Evolutionary conservation across 2,797 vertebrate genomes (phyloP).

Genomic region (Eulemur albifrons): DNA sequence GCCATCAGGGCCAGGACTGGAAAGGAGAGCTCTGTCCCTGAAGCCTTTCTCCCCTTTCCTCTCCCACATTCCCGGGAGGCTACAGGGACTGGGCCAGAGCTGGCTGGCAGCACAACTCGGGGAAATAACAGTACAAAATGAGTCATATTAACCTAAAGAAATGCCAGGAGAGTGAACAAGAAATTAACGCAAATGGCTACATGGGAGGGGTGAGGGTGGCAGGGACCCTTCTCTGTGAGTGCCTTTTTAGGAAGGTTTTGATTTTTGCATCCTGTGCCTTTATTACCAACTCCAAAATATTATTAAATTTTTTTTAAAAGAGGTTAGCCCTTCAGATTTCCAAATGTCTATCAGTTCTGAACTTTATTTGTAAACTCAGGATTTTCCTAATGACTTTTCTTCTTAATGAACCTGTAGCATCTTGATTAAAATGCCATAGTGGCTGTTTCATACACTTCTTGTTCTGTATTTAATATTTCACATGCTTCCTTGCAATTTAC

Average conservation of each 20-base stretch:
- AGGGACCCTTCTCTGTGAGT: neutral
- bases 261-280: neutral
- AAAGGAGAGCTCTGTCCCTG: neutral
- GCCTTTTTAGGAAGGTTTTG: neutral
- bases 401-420: neutral
- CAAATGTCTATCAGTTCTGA: neutral
- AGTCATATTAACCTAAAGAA: neutral
- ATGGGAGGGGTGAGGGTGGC: fast-evolving
- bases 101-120: fast-evolving
- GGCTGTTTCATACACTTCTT: neutral
- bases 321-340: neutral
- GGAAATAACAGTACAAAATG: neutral
- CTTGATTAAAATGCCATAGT: neutral
- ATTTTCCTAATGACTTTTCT: neutral
- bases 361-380: neutral
- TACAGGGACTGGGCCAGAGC: neutral
- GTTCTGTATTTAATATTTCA: neutral
- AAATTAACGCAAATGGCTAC: neutral
- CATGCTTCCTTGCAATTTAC: neutral
- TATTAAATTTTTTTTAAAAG: neutral
- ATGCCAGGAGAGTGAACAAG: neutral
- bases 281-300: neutral
- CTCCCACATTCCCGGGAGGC: neutral
- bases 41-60: neutral
- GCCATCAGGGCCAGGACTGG: neutral